phyloP scores from a whole-genome alignment of 2,888 invertebrate species.

The Ormyrus thymus region DNA sequence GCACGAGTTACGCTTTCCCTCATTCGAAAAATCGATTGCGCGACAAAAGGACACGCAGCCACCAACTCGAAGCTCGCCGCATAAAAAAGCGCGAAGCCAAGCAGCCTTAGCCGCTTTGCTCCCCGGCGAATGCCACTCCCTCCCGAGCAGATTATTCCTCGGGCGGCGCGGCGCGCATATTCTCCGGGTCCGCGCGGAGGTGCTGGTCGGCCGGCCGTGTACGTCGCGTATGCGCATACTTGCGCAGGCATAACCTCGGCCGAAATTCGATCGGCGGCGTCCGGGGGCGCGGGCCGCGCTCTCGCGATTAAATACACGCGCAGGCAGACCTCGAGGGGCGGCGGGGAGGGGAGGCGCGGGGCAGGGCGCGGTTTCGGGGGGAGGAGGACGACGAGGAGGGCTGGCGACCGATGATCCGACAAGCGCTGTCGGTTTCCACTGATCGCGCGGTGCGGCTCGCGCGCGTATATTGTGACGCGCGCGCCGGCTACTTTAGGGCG shows the following conservation, averaged over 20 bases:
- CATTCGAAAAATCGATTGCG: too few relatives aligned
- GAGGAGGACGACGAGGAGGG: background rate
- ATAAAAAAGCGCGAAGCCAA: too few relatives aligned
- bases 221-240: background rate
- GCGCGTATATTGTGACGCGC: constrained; percentile 22
- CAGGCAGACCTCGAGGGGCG: too few relatives aligned
- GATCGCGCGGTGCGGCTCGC: background rate
- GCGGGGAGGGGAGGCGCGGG: background rate
- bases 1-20: too few relatives aligned
- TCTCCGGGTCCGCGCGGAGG: background rate
- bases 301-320: background rate
- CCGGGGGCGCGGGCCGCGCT: background rate
- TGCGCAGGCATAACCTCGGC: background rate
- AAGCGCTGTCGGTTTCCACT: constrained; percentile 22
- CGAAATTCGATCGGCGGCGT: constrained; percentile 31
- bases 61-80: too few relatives aligned
- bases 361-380: too few relatives aligned
- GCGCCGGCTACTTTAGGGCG: constrained; percentile 17
- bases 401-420: constrained; percentile 37
- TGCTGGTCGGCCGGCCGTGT: background rate
- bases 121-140: too few relatives aligned
- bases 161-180: too few relatives aligned
- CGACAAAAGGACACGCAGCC: too few relatives aligned
- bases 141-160: too few relatives aligned
- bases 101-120: too few relatives aligned